Evolutionary conservation across 64 coral and sea anemone species (phyloP), one percentile per base, ranked within the genome.

Genomic region (Dendronephthya gigantea): DNA sequence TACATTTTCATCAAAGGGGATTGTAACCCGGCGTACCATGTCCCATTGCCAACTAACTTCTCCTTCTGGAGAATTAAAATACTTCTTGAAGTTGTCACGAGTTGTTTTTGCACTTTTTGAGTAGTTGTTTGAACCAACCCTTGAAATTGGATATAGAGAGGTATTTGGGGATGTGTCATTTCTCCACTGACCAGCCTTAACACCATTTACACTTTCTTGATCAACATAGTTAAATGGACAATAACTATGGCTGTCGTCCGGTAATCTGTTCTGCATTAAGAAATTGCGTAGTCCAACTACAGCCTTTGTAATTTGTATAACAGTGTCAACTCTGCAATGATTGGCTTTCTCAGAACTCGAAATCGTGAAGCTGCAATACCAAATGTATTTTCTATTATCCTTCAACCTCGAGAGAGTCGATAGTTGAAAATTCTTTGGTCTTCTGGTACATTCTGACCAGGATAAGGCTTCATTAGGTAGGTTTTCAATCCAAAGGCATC

Each of bases 21-120:
- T 70, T 70, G 66, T n/a, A 70, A 70, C 66, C 66, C 30, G 66
- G 9, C 66, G 66, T 70, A 70, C 0, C 66, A 70, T 70, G 23
- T 70, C 66, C 66, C 66, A 70, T n/a, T 70, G 66, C 66, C 66
- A 70, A 70, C 66, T 70, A 70, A 70, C 66, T 70, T 70, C 9
- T 70, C 66, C 23, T 70, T 70, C 66, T 31, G n/a, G n/a, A 1
- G n/a, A 17, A 4, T 66, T 75, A 75, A 75, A 75, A 75, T 29
- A 75, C 69, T 75, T 4, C 30, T 29, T 75, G 15, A 75, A 17
- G 69, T 75, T 75, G n/a, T 17, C 69, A 75, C 69, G n/a, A 32
- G 69, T 38, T 75, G 35, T 75, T 75, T 75, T 75, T 75, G 69
- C 69, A 75, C 34, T 29, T 29, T 34, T 75, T 75, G 69, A 75